Conservation (phyloP, 2,797 vertebrate species). For the Coregonus suidteri region DNA sequence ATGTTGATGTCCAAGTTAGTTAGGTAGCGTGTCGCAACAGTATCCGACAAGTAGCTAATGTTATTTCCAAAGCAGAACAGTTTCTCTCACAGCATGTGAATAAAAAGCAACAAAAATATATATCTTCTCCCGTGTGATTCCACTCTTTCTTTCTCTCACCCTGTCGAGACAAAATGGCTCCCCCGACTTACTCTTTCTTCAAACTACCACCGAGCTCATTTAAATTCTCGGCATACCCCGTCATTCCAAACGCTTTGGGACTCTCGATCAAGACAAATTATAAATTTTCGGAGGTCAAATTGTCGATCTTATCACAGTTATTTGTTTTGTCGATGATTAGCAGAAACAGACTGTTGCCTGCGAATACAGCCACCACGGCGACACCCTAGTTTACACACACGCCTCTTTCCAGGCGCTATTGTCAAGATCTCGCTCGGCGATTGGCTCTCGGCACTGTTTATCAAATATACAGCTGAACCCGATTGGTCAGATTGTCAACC, state of each 20-base stretch:
- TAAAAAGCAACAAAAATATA: constrained; percentile 22
- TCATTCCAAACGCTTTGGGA: constrained; percentile 69
- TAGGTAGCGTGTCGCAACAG: constrained; percentile 41
- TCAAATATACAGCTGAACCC: accelerated
- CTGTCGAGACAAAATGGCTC: constrained; percentile 88
- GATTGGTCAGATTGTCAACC: constrained; percentile 56
- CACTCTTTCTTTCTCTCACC: constrained; percentile 76
- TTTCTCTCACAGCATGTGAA: constrained; percentile 53
- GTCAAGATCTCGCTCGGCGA: constrained; percentile 24
- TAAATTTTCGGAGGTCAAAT: constrained; percentile 28
- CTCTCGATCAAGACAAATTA: constrained; percentile 46
- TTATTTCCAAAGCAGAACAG: constrained; percentile 40
- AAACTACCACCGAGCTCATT: constrained; percentile 79
- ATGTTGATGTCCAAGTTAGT: constrained; percentile 49
- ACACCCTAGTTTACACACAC: constrained; percentile 70
- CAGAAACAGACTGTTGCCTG: constrained; percentile 81
- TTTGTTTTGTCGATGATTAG: constrained; percentile 55
- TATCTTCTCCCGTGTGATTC: constrained; percentile 54
- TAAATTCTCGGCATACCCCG: constrained; percentile 74
- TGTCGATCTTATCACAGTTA: constrained; percentile 33
- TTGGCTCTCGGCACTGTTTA: constrained; percentile 43
- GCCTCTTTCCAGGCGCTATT: constrained; percentile 63
- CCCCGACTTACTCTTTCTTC: constrained; percentile 79
- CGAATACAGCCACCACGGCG: constrained; percentile 79
- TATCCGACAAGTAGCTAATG: constrained; percentile 46